Conservation (phyloP, 1,140 invertebrate species). For the Varroa destructor region DNA sequence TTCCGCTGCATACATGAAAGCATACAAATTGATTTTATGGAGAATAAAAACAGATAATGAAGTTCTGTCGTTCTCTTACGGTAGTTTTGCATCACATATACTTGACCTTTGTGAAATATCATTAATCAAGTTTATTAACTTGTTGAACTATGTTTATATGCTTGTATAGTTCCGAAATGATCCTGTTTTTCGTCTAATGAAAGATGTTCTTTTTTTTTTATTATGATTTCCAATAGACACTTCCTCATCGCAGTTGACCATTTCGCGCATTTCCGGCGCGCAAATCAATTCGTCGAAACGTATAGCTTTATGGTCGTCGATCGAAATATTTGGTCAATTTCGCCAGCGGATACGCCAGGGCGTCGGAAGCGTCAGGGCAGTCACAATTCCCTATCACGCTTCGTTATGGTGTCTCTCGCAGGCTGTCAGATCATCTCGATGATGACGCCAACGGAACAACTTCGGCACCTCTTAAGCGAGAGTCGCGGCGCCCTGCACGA, state of each 20-base stretch:
- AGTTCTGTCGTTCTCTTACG: too few species aligned
- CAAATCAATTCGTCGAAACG: slow-evolving; percentile 17
- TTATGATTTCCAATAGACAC: too few species aligned
- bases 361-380: not conserved
- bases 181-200: too few species aligned
- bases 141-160: too few species aligned
- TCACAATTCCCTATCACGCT: not conserved
- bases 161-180: too few species aligned
- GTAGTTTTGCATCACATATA: too few species aligned
- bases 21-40: too few species aligned
- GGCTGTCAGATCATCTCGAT: slow-evolving; percentile 69
- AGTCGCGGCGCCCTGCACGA: slow-evolving; percentile 62
- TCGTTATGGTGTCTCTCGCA: slow-evolving; percentile 37
- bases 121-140: too few species aligned
- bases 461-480: slow-evolving; percentile 62
- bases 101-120: too few species aligned
- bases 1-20: too few species aligned
- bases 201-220: too few species aligned
- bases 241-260: slow-evolving; percentile 3
- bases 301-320: slow-evolving; percentile 23
- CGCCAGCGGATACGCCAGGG: not conserved
- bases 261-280: slow-evolving; percentile 18
- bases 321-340: slow-evolving; percentile 23
- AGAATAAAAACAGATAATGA: too few species aligned
- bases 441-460: slow-evolving; percentile 67